A percentile compares a stretch with the other conserved stretches of the same genome.
phyloP scores from a whole-genome alignment of 2,113 vertebrate species.

The Pomatostomus ruficeps region DNA sequence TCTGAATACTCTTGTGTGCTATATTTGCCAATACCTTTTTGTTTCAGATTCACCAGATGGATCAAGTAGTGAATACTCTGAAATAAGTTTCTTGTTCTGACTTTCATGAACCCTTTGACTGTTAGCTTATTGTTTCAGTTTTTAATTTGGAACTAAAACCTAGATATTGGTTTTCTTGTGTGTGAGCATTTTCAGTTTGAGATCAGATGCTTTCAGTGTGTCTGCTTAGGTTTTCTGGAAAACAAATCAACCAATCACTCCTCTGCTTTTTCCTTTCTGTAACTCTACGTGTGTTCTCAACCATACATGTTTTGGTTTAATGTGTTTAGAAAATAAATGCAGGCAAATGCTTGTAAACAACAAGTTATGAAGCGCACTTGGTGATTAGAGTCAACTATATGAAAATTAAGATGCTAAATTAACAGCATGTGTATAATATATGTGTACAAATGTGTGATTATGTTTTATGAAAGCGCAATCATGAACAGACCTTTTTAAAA shows the following conservation, averaged over 20 bases:
- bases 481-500: background rate
- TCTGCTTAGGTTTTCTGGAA: slow-evolving; percentile 15
- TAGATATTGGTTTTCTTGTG: background rate
- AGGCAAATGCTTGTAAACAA: background rate
- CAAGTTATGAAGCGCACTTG: background rate
- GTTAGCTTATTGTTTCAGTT: slow-evolving; percentile 13
- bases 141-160: background rate
- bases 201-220: slow-evolving; percentile 2
- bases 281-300: background rate
- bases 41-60: slow-evolving; percentile 30
- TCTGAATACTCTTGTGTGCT: background rate
- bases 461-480: background rate
- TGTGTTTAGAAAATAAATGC: background rate
- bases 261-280: background rate
- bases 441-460: background rate
- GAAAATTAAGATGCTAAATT: background rate
- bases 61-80: background rate
- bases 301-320: background rate
- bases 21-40: background rate
- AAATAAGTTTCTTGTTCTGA: slow-evolving; percentile 30
- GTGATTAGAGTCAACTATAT: background rate
- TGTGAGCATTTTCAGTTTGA: background rate
- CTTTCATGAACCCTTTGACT: background rate
- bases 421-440: background rate
- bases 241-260: background rate